Base-by-base conservation (phyloP, 2,113 vertebrate genomes). In the Boleophthalmus pectinirostris region DNA sequence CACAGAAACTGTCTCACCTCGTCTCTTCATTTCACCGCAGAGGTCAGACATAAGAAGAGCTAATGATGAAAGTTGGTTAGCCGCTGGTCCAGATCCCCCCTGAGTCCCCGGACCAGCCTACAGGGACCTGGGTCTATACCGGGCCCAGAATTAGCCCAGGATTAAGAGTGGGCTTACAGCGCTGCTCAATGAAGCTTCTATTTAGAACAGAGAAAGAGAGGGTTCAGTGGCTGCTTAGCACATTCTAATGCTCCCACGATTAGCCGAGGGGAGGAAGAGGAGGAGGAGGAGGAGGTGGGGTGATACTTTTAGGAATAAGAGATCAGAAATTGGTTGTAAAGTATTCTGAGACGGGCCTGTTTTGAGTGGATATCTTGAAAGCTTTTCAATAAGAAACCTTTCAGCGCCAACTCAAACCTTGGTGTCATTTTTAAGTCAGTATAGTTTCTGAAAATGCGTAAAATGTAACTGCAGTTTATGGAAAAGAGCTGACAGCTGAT, bases 51-150 rank as follows among this genome's bases (percentile, higher is more conserved):
- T 75, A 75, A 70, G 81, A 83, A 73, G 78, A 80, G 67, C 69
- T 91, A 88, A 91, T 91, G 88, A 88, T 88, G 84, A 79, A 33
- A 46, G 82, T 87, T 91, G 83, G 87, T 87, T 85, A 91, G 85
- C 90, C 78, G 66, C 82, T 85, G 80, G 85, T 87, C 80, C 86
- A 66, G 68, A 75, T 78, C 68, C 76, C 72, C 78, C 74, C 61
- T 68, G 74, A 88, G 85, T 78, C 57, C 61, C 64, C 1, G 14
- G 21, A 49, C 35, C 70, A 70, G 73, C 71, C 78, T 81, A 72
- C 24, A 71, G 89, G 79, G 85, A 87, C 80, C 74, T 43, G 57
- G 70, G 66, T 54, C 80, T 79, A 87, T 72, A 75, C 82, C 73
- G 71, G 54, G 72, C 54, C 58, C 71, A 85, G 89, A 87, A 91